These are phyloP conservation scores for Alloscopus bannaensis DNA, from an alignment of 2,888 invertebrate species.

Conservation along the genomic window DNA sequence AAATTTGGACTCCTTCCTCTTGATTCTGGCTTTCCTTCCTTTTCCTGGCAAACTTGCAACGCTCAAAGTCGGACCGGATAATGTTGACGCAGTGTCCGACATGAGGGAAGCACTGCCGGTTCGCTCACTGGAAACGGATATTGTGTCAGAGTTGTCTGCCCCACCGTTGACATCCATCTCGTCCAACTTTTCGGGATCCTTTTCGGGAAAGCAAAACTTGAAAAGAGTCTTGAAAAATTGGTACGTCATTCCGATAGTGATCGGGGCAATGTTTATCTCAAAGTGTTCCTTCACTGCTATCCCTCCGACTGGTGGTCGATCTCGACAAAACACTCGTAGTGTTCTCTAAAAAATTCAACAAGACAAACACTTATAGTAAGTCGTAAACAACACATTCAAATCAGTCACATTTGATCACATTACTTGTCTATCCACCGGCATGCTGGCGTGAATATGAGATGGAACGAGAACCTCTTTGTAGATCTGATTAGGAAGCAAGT, in stretches of 20 bases:
- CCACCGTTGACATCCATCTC: slow-evolving; percentile 79
- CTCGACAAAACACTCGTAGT: slow-evolving; percentile 94
- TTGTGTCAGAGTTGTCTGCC: slow-evolving; percentile 62
- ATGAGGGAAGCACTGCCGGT: slow-evolving; percentile 49
- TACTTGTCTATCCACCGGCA: slow-evolving; percentile 91
- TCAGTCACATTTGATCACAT: not conserved
- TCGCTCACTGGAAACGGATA: slow-evolving; percentile 55
- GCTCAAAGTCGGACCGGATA: slow-evolving; percentile 32
- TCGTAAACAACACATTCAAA: slow-evolving; percentile 12
- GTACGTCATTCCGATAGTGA: slow-evolving; percentile 93
- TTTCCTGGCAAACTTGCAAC: slow-evolving; percentile 58
- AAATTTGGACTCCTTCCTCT: slow-evolving; percentile 88
- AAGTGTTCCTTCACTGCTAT: slow-evolving; percentile 99
- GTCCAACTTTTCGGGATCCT: slow-evolving; percentile 90
- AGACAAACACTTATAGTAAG: too few species aligned
- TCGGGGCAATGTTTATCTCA: slow-evolving; percentile 97
- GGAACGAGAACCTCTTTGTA: slow-evolving; percentile 92
- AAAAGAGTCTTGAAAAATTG: slow-evolving; percentile 98
- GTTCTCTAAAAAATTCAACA: slow-evolving; percentile 81
- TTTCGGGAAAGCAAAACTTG: slow-evolving; percentile 97
- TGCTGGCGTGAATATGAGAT: slow-evolving; percentile 87
- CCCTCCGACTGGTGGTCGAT: slow-evolving; percentile 98
- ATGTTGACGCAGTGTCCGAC: slow-evolving; percentile 44
- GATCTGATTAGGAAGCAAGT: slow-evolving; percentile 93
- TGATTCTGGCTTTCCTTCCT: slow-evolving; percentile 73